Evolutionary conservation across 2,113 vertebrate genomes (phyloP), one percentile per base, ranked within the genome.

Genomic region (Myotis yumanensis): DNA sequence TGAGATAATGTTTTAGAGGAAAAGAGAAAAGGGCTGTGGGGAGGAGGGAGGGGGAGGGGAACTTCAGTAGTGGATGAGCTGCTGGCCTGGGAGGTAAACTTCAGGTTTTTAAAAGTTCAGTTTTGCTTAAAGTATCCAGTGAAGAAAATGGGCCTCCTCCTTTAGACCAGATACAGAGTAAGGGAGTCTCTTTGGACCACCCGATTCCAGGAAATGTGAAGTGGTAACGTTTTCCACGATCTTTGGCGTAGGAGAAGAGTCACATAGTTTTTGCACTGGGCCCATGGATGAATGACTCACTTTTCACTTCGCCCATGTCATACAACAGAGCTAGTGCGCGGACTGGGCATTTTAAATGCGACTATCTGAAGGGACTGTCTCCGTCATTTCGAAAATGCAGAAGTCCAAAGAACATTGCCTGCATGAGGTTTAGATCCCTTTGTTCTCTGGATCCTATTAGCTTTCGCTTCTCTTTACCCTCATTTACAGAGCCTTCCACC

Each of bases 1-100:
- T 73, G 97, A 98, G 98, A 98, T 98, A 98, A 98, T 98, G 97
- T 97, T 81, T 79, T 64, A 89, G 97, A 23, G 92, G 76, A 89
- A 95, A 7, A 94, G 93, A 96, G 97, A 97, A 92, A 94, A 86
- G 94, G 94, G 52, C 0, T 28, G 35, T 35, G 82, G 71, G 7
- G 86, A 96, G 93, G 32, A 32, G 5, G 43, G 73, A 52, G 94
- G 57, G 95, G 93, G 79, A 75, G 16, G 81, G 73, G 69, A 82
- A 7, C 85, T 96, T 93, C 54, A 68, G 62, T 93, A 91, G 77
- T 0, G 86, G 81, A 62, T 77, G 64, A 54, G 81, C 85, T 79
- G 76, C 57, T 57, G 32, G 18, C 40, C 48, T 83, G 76, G 52
- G 82, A 83, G 82, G 18, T 40, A 71, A 46, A 87, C 87, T 92